Evolutionary conservation across 2,888 invertebrate species (phyloP).

Genomic region (Himalopsyche anomala): DNA sequence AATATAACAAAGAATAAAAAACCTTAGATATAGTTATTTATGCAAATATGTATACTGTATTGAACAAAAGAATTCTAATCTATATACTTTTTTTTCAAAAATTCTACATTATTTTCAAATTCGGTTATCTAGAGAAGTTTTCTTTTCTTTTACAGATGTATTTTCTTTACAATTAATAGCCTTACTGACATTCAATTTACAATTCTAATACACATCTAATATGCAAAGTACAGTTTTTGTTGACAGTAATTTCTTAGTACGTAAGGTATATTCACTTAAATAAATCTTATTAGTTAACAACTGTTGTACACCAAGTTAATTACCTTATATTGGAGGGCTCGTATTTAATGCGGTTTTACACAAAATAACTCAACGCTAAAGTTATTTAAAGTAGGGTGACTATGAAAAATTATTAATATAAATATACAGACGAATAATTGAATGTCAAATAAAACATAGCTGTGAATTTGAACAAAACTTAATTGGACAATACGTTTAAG

Average conservation of each 20-base stretch:
- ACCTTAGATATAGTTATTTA: conserved; percentile 39
- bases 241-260: conserved; percentile 60
- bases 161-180: conserved; percentile 50
- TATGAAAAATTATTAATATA: background rate
- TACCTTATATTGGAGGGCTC: conserved; percentile 64
- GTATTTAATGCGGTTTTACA: conserved; percentile 29
- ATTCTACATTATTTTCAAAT: conserved; percentile 61
- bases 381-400: background rate
- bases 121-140: conserved; percentile 65
- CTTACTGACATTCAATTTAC: conserved; percentile 63
- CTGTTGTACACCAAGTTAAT: conserved; percentile 59
- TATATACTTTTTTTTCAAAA: conserved; percentile 47
- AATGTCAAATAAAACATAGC: conserved; percentile 2
- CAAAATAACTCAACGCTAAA: conserved; percentile 33
- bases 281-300: conserved; percentile 49
- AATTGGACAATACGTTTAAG: background rate
- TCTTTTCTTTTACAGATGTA: conserved; percentile 55
- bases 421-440: background rate
- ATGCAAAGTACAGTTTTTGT: conserved; percentile 56
- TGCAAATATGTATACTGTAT: conserved; percentile 29
- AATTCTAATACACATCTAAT: conserved; percentile 64
- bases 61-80: conserved; percentile 44
- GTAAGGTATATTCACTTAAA: conserved; percentile 57
- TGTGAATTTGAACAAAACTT: conserved; percentile 4
- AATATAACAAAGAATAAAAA: conserved; percentile 45